phyloP scores from a whole-genome alignment of 2,113 vertebrate species.

The Alouatta palliata region DNA sequence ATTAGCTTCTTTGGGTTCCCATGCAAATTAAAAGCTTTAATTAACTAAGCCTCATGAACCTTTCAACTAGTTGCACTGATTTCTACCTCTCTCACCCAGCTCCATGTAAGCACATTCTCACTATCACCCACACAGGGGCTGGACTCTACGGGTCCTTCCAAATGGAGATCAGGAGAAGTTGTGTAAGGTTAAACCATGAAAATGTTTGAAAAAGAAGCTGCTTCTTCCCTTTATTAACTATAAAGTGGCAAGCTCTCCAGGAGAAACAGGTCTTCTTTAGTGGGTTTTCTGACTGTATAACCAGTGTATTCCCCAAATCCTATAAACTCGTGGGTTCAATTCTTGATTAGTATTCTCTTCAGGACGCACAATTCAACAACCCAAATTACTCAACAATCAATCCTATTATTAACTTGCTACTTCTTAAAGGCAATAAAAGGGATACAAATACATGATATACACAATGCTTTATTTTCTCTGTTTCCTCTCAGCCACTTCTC shows the following conservation, averaged over 20 bases:
- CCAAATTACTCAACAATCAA: neutral
- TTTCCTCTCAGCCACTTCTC: neutral
- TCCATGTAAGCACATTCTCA: neutral
- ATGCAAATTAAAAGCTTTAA: slow-evolving; percentile 39
- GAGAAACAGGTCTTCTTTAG: neutral
- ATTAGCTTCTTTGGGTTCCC: neutral
- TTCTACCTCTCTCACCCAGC: neutral
- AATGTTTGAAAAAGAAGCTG: neutral
- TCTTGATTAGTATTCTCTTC: neutral
- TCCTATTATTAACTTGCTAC: neutral
- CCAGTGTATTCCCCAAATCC: neutral
- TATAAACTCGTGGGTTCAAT: neutral
- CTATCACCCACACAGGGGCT: neutral
- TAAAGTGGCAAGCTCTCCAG: neutral
- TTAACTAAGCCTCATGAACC: neutral
- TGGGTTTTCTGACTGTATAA: neutral
- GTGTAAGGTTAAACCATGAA: neutral
- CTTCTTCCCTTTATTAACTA: neutral
- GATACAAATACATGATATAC: neutral
- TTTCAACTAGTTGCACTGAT: neutral
- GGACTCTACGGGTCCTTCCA: neutral
- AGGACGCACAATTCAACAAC: neutral
- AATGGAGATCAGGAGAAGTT: neutral
- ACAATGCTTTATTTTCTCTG: neutral
- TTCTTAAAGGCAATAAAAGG: slow-evolving; percentile 3